Evolutionary conservation across 2,797 vertebrate genomes (phyloP).

Genomic region (Cryptoblepharus egeriae): DNA sequence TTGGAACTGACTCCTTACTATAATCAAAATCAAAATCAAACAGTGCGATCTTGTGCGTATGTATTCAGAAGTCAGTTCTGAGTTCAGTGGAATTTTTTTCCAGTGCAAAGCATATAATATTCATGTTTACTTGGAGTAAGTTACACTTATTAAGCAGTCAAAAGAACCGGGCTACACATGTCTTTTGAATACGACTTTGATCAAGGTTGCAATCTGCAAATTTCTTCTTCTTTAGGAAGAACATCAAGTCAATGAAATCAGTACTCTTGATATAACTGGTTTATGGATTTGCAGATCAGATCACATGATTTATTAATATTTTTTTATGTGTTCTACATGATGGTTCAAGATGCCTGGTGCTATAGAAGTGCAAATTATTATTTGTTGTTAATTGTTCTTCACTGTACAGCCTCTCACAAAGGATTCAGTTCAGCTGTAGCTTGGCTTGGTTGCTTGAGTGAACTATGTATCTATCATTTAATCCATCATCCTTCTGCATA

Average conservation of each 20-base stretch:
- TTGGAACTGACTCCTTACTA: no score
- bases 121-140: no score
- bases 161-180: background rate
- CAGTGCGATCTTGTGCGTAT: no score
- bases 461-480: slow-evolving; percentile 55
- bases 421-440: slow-evolving; percentile 2
- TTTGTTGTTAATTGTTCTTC: slow-evolving; percentile 31
- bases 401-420: slow-evolving; percentile 47
- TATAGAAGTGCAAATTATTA: slow-evolving; percentile 33
- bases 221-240: background rate
- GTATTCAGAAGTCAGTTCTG: no score
- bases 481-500: slow-evolving; percentile 46
- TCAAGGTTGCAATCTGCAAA: background rate
- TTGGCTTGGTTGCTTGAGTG: slow-evolving; percentile 63
- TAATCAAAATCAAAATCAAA: background rate
- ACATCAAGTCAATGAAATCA: background rate
- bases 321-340: background rate
- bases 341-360: slow-evolving; percentile 6
- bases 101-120: no score
- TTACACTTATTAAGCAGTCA: no score
- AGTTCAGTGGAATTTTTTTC: no score
- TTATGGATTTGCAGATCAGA: background rate
- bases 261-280: background rate
- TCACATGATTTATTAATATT: background rate
- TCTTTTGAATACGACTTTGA: background rate